These are phyloP conservation scores for Drosophila busckii DNA, from an alignment of 1,140 invertebrate species.

Conservation along the genomic window DNA sequence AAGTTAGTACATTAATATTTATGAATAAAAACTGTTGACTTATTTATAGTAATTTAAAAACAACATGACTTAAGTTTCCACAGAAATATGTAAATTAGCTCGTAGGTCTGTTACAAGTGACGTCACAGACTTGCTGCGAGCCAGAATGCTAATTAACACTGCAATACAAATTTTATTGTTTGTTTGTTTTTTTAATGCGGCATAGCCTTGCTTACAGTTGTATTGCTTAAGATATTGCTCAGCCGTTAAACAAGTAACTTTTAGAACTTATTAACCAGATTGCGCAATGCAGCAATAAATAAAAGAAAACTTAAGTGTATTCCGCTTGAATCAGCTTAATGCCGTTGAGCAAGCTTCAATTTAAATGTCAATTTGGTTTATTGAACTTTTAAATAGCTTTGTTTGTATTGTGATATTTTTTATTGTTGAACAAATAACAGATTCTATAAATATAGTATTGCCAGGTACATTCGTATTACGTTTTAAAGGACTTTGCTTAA, in stretches of 20 bases:
- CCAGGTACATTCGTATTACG: slow-evolving; percentile 11
- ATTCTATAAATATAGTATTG: slow-evolving; percentile 33
- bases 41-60: not conserved
- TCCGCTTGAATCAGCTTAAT: too few relatives aligned
- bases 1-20: not conserved
- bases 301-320: too few relatives aligned
- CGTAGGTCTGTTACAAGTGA: too few relatives aligned
- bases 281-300: too few relatives aligned
- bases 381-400: too few relatives aligned
- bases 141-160: slow-evolving; percentile 14
- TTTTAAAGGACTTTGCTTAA: slow-evolving; percentile 21
- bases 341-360: slow-evolving; percentile 10
- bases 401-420: slow-evolving; percentile 21
- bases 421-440: slow-evolving; percentile 46
- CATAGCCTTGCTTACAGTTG: slow-evolving; percentile 4
- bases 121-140: slow-evolving; percentile 14
- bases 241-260: too few relatives aligned
- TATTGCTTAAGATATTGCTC: too few relatives aligned
- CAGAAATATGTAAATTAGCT: too few relatives aligned
- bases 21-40: not conserved
- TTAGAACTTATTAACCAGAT: too few relatives aligned
- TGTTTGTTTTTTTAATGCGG: slow-evolving; percentile 29
- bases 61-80: not conserved
- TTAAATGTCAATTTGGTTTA: not conserved
- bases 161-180: slow-evolving; percentile 39